Evolutionary conservation across 2,797 vertebrate genomes (phyloP), one percentile per base, ranked within the genome.

Genomic region (Alfaro cultratus): DNA sequence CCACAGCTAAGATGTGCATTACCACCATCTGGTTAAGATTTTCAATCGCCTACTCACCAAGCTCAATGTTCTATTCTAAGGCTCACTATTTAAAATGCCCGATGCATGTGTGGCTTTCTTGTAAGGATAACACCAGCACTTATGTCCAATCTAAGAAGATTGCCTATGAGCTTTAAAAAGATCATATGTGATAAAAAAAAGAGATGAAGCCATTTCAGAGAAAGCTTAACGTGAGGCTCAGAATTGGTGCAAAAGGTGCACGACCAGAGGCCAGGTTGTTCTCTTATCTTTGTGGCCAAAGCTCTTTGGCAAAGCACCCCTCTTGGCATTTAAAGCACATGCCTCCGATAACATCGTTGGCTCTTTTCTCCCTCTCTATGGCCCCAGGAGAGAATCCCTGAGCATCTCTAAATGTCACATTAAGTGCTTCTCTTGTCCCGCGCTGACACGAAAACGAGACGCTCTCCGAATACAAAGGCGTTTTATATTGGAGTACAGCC

Each of bases 391-490:
- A 90, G 89, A 87, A 92, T 87, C 91, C 88, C 80, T 29, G 87
- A 91, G 90, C 91, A 85, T 93, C 88, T 93, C 87, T 87, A 94
- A 95, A 95, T 95, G 94, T 94, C 94, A 94, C 88, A 85, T 93
- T 94, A 94, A 95, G 93, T 94, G 94, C 90, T 92, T 93, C 90
- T 92, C 93, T 93, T 90, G 91, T 93, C 91, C 91, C n/a, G 57
- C 70, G 73, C 90, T 93, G 89, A 92, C 92, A 92, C 84, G 57
- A 83, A 84, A 91, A 92, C 70, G 78, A 82, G 88, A 79, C 43
- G 85, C 85, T 60, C 76, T 31, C 83, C 68, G 93, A 94, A 94
- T 93, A 91, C 88, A 87, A 92, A 93, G 82, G 74, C 82, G 90
- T 81, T 79, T 47, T 41, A 1, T 23, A 2, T 81, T 89, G 91